Percentiles rank a stretch among this genome's conserved stretches.
phyloP scores from a whole-genome alignment of 2,888 invertebrate genomes.

The Polymixis flavicincta region DNA sequence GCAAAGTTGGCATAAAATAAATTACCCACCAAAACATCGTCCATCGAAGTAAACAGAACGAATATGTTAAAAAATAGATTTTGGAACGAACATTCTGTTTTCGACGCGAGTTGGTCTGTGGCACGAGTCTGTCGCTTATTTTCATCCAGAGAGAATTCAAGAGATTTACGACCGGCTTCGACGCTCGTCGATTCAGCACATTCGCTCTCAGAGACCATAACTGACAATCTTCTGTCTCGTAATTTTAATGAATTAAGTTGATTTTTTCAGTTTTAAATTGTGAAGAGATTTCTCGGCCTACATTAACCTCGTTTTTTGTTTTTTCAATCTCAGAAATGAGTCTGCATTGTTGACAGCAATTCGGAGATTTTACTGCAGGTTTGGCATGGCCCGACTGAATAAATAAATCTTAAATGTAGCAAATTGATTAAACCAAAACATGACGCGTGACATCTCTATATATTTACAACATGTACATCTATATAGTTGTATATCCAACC shows the following conservation, averaged over 20 bases:
- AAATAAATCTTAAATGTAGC: constrained; percentile 57
- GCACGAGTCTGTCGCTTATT: constrained; percentile 81
- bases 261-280: constrained; percentile 73
- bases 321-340: constrained; percentile 48
- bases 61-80: constrained; percentile 24
- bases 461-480: constrained; percentile 20
- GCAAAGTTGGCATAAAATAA: constrained; percentile 31
- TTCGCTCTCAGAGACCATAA: constrained; percentile 83
- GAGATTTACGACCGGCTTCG: constrained; percentile 87
- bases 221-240: constrained; percentile 86
- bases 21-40: constrained; percentile 25
- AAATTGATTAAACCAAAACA: constrained; percentile 41
- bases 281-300: constrained; percentile 45
- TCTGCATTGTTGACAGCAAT: constrained; percentile 64
- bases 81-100: constrained; percentile 55
- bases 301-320: constrained; percentile 60
- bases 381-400: constrained; percentile 53
- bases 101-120: constrained; percentile 55
- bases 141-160: constrained; percentile 83
- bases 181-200: constrained; percentile 87
- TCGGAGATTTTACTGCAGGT: constrained; percentile 54
- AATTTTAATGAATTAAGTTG: constrained; percentile 83
- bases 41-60: constrained; percentile 12
- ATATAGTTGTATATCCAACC: constrained; percentile 44
- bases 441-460: constrained; percentile 28